Percentiles rank a stretch among this genome's conserved stretches.
These are phyloP conservation scores for Tenebrosternarchus preto DNA, from an alignment of 2,113 vertebrate genomes.

Conservation along the genomic window DNA sequence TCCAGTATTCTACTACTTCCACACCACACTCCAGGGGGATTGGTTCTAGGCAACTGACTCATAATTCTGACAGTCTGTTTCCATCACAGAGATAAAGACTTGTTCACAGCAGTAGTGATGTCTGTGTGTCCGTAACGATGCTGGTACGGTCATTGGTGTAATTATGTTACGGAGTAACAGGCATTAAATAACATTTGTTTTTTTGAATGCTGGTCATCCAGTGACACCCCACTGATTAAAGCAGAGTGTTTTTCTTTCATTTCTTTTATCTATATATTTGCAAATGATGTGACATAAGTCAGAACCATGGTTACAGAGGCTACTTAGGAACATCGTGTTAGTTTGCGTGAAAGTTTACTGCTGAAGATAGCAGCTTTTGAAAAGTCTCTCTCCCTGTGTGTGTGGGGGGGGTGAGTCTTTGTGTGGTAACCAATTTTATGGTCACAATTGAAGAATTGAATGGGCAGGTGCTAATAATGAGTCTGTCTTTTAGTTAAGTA, in stretches of 20 bases:
- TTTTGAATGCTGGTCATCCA: not conserved
- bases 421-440: no score
- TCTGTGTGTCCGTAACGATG: not conserved
- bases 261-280: not conserved
- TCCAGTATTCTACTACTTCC: no score
- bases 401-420: no score
- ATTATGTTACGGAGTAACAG: not conserved
- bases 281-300: not conserved
- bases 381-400: no score
- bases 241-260: not conserved
- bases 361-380: not conserved
- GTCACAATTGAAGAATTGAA: no score
- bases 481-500: no score
- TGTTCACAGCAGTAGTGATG: not conserved
- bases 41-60: not conserved
- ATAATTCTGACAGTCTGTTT: not conserved
- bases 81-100: not conserved
- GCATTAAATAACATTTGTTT: not conserved
- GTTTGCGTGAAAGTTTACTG: not conserved
- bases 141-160: not conserved
- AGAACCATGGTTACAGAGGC: not conserved
- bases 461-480: no score
- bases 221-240: not conserved
- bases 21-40: not conserved
- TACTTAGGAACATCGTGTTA: not conserved